A percentile compares a stretch with the other conserved stretches of the same genome.
phyloP scores from a whole-genome alignment of 2,888 invertebrate genomes.

The Cyaniris semiargus region DNA sequence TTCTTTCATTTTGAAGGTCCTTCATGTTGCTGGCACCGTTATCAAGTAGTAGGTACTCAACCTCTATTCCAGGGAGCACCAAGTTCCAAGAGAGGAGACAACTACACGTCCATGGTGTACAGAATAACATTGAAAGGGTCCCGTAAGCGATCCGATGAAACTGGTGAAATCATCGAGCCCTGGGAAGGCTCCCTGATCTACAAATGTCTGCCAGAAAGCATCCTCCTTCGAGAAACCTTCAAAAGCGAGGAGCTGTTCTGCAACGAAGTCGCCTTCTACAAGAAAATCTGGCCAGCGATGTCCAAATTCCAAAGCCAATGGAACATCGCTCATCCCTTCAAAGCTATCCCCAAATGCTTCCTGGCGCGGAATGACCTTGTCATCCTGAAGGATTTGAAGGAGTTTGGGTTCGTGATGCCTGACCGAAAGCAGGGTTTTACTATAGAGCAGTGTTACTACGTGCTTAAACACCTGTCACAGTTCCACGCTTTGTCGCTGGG shows the following conservation, averaged over 20 bases:
- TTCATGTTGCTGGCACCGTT: no score
- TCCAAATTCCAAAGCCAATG: constrained; percentile 77
- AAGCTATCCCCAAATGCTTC: constrained; percentile 82
- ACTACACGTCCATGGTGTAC: constrained; percentile 87
- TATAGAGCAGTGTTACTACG: constrained; percentile 80
- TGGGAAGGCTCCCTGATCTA: constrained; percentile 85
- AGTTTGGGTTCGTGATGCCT: constrained; percentile 82
- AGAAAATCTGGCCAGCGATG: constrained; percentile 84
- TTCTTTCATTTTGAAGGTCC: no score
- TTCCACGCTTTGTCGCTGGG: constrained; percentile 84
- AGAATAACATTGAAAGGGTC: constrained; percentile 82
- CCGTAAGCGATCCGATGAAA: constrained; percentile 57
- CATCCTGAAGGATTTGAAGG: constrained; percentile 82
- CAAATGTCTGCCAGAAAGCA: constrained; percentile 85
- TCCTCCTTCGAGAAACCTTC: constrained; percentile 83
- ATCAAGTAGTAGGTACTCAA: background rate
- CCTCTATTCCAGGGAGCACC: constrained; percentile 76
- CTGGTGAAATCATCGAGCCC: constrained; percentile 61
- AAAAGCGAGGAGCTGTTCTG: constrained; percentile 86
- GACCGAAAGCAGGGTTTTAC: constrained; percentile 82
- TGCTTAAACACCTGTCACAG: constrained; percentile 81
- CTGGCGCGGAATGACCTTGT: constrained; percentile 80
- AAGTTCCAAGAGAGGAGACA: constrained; percentile 87
- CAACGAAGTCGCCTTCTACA: constrained; percentile 87
- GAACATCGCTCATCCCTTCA: constrained; percentile 69